Base-by-base conservation (phyloP, 2,113 vertebrate species). In the Podilymbus podiceps region DNA sequence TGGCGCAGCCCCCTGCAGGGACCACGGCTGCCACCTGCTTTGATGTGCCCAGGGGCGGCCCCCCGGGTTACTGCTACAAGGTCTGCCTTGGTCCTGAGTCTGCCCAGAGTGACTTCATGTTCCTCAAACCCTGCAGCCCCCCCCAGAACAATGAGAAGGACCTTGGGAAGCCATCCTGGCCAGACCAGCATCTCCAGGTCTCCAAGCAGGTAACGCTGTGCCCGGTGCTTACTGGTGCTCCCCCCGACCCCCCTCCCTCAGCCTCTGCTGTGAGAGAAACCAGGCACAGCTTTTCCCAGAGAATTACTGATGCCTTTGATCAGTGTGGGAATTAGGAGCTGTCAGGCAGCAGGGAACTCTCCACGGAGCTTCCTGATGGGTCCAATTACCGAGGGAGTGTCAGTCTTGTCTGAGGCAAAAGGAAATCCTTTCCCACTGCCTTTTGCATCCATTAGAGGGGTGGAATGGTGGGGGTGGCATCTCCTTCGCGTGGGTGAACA, bases 31-130 rank as follows among this genome's bases (percentile, higher is more conserved):
- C 98, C 78, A 98, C 98, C 96, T 98, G 98, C 76, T 98, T 98
- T 44, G 98, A 99, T 27, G 96, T 97, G 66, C 98, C 98, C 1
- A 98, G 92, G 28, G 98, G 97, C 12, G 98, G 98, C 33, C 97
- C 98, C 55, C 99, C 99, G 3, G 98, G 98, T 33, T 99, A 99
- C 88, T 99, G 99, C 97, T 99, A 99, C 94, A 99, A 99, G 97
- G 98, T 99, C 74, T 99, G 99, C 93, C 97, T 99, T 12, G 98
- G 98, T 59, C 99, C 99, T 2, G 99, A 99, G 93, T 99, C 99
- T 23, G 98, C 98, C 76, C 99, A 99, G 97, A 99, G 98, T 22
- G 99, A 99, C 98, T 99, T 99, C 92, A 99, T 99, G 99, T 99
- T 99, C 94, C 97, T 99, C 85, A 99, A 99, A 96, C 98, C 99